A percentile compares a stretch with the other conserved stretches of the same genome.
Evolutionary conservation across 2,797 vertebrate species (phyloP).

Genomic region (Craterocephalus amniculus): DNA sequence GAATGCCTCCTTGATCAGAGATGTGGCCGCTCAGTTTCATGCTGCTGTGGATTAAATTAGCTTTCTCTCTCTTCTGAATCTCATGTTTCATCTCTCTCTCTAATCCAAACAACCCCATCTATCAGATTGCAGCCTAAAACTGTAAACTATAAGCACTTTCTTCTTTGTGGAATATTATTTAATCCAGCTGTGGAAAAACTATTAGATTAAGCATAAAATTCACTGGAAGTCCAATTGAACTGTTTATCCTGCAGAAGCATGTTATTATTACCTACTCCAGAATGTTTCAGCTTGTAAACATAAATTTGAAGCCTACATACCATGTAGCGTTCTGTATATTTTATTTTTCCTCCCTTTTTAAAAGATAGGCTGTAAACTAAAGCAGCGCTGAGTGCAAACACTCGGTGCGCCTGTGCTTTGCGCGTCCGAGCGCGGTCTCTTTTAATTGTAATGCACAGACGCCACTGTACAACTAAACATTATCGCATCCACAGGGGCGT

Average conservation of each 20-base stretch:
- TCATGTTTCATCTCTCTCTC: slow-evolving; percentile 1
- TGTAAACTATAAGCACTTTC: background rate
- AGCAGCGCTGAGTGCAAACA: background rate
- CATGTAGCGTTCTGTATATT: too few relatives aligned
- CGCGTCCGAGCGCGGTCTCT: slow-evolving; percentile 31
- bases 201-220: background rate
- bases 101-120: background rate
- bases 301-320: slow-evolving; percentile 10
- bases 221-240: background rate
- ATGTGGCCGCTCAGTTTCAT: slow-evolving; percentile 16
- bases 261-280: slow-evolving; percentile 7
- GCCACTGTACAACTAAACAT: slow-evolving; percentile 19
- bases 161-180: background rate
- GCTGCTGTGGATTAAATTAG: background rate
- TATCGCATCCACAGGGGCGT: slow-evolving; percentile 12
- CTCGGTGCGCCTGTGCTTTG: slow-evolving; percentile 16
- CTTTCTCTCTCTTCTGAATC: slow-evolving; percentile 1
- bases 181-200: background rate
- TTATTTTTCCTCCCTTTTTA: too few relatives aligned
- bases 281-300: slow-evolving; percentile 13
- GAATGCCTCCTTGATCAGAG: slow-evolving; percentile 7
- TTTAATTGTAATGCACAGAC: slow-evolving; percentile 35
- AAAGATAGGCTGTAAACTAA: background rate
- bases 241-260: slow-evolving; percentile 1
- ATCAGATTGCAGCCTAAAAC: background rate